Base-by-base conservation (phyloP, 1,140 invertebrate genomes). In the Dryas iulia region DNA sequence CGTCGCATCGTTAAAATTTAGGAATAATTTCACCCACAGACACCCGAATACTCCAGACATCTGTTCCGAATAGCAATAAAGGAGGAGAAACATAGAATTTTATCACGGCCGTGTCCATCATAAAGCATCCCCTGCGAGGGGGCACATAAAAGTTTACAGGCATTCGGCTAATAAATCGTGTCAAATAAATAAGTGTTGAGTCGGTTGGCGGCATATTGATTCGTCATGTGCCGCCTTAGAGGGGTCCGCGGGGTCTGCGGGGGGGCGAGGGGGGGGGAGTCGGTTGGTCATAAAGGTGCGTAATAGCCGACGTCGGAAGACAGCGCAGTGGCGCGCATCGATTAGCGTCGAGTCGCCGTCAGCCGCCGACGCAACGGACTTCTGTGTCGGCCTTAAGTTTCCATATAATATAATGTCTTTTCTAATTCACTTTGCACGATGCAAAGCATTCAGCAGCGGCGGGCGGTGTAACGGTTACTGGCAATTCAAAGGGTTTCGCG, bases 111-210 rank as follows among this genome's bases (percentile, higher is more conserved):
- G 74, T 82, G 82, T 87, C 82, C 82, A 86, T 87, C 86, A 86
- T 86, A 89, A 87, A 87, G 78, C 83, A 86, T 85, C 78, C 74
- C 74, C 67, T 61, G 77, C 63, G 76, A 76, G 75, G 77, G 75
- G 78, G 79, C 80, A 79, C 85, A 88, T 89, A 88, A 90, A 90
- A 90, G 83, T 90, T 90, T 90, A 89, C 82, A 88, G 80, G 87
- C 87, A 87, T 90, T 86, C 82, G 79, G 83, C 87, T 90, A 91
- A 91, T 91, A 91, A 91, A 91, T 91, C 86, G 87, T 80, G 83
- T 87, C 84, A 87, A 89, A 91, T 91, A 91, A 91, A 91, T 90
- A 91, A 91, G 89, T 91, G 89, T 91, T 84, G 87, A 91, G 87
- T 89, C 84, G 83, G 87, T 89, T 81, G 86, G 84, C 86, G 86